phyloP scores from a whole-genome alignment of 2,113 vertebrate species.

The Alethe diademata region DNA sequence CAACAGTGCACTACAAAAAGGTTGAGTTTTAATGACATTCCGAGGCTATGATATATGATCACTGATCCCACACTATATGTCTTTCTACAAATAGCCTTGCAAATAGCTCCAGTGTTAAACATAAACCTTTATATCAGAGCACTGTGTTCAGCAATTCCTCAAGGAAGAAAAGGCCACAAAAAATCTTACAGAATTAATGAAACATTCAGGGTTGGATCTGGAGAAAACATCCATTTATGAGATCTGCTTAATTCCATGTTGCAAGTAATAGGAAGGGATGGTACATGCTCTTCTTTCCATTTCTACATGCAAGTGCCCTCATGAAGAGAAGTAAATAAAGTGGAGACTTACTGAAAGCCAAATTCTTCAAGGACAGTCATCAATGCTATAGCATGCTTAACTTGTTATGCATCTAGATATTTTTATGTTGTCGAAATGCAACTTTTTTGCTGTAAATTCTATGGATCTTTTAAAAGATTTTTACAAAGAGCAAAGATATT shows the following conservation, averaged over 20 bases:
- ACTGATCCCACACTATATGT: not conserved
- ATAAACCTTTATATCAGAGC: slow-evolving; percentile 29
- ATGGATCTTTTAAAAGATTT: not conserved
- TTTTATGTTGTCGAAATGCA: not conserved
- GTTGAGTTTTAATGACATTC: slow-evolving; percentile 50
- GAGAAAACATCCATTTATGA: not conserved
- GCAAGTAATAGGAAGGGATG: not conserved
- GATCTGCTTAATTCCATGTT: not conserved
- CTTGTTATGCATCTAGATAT: not conserved
- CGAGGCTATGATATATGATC: slow-evolving; percentile 34
- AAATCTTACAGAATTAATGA: not conserved
- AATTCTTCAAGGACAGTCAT: not conserved
- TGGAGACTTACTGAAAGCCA: not conserved
- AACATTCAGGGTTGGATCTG: not conserved
- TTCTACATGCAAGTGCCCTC: not conserved
- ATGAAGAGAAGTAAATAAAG: not conserved
- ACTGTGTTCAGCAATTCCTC: not conserved
- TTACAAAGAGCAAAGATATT: not conserved
- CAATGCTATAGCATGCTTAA: accelerated
- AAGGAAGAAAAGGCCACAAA: not conserved
- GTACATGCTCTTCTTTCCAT: not conserved
- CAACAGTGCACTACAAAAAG: slow-evolving; percentile 52
- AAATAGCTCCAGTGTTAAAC: slow-evolving; percentile 33
- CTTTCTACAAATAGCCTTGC: slow-evolving; percentile 44
- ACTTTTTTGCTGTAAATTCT: not conserved